These are phyloP conservation scores for Amphiura filiformis DNA, from an alignment of 35 echinoderm and acorn worm species.

Conservation along the genomic window DNA sequence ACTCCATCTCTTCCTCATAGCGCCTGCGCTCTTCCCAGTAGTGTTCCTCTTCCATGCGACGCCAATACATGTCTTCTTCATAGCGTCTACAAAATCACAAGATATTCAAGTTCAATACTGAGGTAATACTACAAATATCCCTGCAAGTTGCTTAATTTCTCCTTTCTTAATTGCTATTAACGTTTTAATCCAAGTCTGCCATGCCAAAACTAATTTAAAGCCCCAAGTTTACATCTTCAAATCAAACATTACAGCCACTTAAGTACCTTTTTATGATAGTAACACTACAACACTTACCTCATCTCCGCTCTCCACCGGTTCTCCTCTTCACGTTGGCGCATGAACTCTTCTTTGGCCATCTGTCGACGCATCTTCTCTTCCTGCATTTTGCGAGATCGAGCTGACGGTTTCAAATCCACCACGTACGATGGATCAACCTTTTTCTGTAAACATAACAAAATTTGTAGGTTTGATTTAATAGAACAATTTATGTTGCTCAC, in stretches of 20 bases:
- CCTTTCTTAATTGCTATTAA: too few relatives aligned
- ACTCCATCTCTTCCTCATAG: conserved; percentile 92
- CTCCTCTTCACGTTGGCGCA: conserved; percentile 70
- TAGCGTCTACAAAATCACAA: conserved; percentile 79
- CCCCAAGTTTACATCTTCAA: too few relatives aligned
- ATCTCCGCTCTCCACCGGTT: conserved; percentile 81
- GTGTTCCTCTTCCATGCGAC: conserved; percentile 89
- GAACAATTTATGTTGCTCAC: too few relatives aligned
- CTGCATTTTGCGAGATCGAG: conserved; percentile 63
- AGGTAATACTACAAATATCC: too few relatives aligned
- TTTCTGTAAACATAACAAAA: conserved; percentile 49
- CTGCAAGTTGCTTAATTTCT: too few relatives aligned
- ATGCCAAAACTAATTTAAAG: too few relatives aligned
- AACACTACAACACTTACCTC: too few relatives aligned
- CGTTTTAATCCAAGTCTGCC: too few relatives aligned
- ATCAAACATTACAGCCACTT: too few relatives aligned
- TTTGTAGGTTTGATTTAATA: too few relatives aligned
- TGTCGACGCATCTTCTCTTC: conserved; percentile 93
- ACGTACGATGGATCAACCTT: conserved; percentile 86
- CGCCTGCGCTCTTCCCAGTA: conserved; percentile 83
- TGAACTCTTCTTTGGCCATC: conserved; percentile 90
- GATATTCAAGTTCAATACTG: too few relatives aligned
- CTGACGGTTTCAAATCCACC: conserved; percentile 89
- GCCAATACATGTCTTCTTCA: conserved; percentile 94
- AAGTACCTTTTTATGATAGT: too few relatives aligned